These are phyloP conservation scores for Triplophysa tibetana DNA, from an alignment of 2,113 vertebrate genomes.

Conservation along the genomic window DNA sequence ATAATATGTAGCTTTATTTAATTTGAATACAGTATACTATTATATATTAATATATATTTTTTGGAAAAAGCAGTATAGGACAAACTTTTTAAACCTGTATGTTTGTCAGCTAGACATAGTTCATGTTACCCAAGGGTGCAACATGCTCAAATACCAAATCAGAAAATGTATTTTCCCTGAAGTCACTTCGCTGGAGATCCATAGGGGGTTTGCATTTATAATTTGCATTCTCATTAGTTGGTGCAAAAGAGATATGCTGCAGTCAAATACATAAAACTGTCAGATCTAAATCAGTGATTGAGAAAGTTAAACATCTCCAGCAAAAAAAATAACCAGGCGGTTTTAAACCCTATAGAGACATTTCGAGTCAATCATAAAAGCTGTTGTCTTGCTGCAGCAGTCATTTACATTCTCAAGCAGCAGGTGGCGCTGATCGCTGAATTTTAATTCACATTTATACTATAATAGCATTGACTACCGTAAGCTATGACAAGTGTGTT, in stretches of 20 bases:
- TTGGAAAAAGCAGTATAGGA: too few relatives aligned
- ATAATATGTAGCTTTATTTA: too few relatives aligned
- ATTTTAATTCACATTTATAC: neutral
- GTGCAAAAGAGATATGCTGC: conserved; percentile 3
- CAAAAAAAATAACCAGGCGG: neutral
- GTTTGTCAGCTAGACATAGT: neutral
- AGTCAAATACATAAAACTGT: conserved; percentile 10
- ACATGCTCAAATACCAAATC: conserved; percentile 15
- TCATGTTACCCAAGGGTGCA: conserved; percentile 12
- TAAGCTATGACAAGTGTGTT: neutral
- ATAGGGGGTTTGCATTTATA: conserved; percentile 6
- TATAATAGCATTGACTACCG: neutral
- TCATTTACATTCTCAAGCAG: conserved; percentile 17
- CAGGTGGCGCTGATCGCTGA: conserved; percentile 34
- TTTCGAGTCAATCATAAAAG: neutral
- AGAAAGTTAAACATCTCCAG: conserved; percentile 21
- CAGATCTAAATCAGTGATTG: conserved; percentile 9
- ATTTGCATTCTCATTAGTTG: conserved; percentile 34
- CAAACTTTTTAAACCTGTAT: neutral
- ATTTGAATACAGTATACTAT: too few relatives aligned
- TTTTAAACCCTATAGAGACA: neutral
- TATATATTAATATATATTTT: too few relatives aligned
- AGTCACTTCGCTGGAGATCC: neutral
- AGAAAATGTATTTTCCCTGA: conserved; percentile 11
- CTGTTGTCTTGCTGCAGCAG: neutral